These are phyloP conservation scores for Cryptotermes secundus DNA, from an alignment of 1,140 invertebrate genomes.

Conservation along the genomic window DNA sequence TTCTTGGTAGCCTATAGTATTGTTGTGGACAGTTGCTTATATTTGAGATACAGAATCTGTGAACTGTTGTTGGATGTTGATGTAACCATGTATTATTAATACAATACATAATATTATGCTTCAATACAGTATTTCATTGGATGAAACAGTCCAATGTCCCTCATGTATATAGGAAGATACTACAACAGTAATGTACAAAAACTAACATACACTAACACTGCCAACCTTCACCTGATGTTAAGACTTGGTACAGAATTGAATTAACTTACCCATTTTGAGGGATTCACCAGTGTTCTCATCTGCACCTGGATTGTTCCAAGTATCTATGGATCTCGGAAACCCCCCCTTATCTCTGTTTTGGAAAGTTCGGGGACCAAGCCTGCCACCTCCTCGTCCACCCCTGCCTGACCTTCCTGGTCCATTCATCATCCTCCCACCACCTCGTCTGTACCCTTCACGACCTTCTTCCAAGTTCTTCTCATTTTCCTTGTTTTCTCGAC, in stretches of 20 bases:
- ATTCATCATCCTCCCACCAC: slow-evolving; percentile 49
- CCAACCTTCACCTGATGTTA: neutral
- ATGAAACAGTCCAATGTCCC: no score
- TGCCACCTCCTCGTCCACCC: slow-evolving; percentile 58
- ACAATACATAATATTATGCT: no score
- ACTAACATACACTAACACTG: neutral
- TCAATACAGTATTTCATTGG: no score
- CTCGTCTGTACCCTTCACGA: slow-evolving; percentile 48
- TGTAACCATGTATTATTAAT: no score
- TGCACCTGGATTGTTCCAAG: slow-evolving; percentile 50
- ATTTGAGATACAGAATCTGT: no score
- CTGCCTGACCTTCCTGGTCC: slow-evolving; percentile 50
- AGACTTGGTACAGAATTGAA: neutral
- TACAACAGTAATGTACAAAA: neutral
- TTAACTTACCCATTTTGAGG: slow-evolving; percentile 47
- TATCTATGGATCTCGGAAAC: slow-evolving; percentile 52
- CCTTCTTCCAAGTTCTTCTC: slow-evolving; percentile 56
- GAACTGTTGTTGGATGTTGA: no score
- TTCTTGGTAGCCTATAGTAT: no score
- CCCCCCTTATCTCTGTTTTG: slow-evolving; percentile 47
- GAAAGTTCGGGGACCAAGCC: slow-evolving; percentile 53
- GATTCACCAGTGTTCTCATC: slow-evolving; percentile 45
- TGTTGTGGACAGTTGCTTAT: no score
- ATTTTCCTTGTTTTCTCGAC: slow-evolving; percentile 62
- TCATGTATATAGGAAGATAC: no score